These are phyloP conservation scores for Menura novaehollandiae DNA, from an alignment of 2,113 vertebrate genomes.

Conservation along the genomic window DNA sequence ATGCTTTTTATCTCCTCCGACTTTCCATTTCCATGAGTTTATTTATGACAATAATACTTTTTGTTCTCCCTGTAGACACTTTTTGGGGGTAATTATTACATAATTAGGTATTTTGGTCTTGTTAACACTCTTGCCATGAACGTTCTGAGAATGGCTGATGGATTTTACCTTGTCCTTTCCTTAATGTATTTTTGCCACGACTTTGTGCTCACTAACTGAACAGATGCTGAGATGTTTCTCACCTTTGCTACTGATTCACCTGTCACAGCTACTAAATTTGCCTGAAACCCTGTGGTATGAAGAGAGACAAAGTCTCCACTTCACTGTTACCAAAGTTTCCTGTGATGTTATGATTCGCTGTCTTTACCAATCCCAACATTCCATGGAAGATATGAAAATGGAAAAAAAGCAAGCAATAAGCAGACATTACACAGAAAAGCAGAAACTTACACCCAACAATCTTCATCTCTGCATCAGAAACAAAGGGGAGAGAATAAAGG, in stretches of 20 bases:
- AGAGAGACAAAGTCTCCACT: not conserved
- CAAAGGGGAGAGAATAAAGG: conserved; percentile 67
- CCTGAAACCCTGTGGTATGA: not conserved
- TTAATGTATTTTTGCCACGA: not conserved
- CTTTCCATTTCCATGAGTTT: not conserved
- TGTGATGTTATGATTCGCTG: conserved; percentile 8
- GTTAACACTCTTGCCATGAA: not conserved
- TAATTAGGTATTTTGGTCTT: not conserved
- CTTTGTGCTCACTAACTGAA: not conserved
- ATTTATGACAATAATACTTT: not conserved
- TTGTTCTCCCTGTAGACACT: not conserved
- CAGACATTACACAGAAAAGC: conserved; percentile 71
- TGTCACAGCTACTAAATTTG: not conserved
- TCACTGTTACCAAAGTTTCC: not conserved
- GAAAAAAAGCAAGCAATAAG: conserved; percentile 70
- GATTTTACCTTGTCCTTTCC: not conserved
- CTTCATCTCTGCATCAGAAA: conserved; percentile 83
- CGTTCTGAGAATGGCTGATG: not conserved
- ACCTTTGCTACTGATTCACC: not conserved
- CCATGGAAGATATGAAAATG: conserved; percentile 69
- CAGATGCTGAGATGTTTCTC: conserved; percentile 12
- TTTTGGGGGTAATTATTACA: not conserved
- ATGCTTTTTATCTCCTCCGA: not conserved
- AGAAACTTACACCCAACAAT: conserved; percentile 86
- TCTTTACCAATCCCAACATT: conserved; percentile 58